A percentile compares a stretch with the other conserved stretches of the same genome.
Evolutionary conservation across 2,888 invertebrate species (phyloP).

Genomic region (Leptopilina drosophilae): DNA sequence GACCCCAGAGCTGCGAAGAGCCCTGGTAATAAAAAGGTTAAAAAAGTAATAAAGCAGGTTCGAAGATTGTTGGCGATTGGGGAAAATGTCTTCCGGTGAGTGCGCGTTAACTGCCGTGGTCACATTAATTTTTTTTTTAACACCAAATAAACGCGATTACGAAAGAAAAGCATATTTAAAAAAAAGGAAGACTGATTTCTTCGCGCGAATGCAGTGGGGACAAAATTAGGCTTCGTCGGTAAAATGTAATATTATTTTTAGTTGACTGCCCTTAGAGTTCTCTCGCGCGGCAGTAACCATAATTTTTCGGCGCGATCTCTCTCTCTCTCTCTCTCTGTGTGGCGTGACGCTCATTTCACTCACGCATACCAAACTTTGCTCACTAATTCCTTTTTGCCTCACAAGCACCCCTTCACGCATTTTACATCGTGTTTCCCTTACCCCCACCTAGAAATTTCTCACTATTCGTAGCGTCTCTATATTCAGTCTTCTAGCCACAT

Average conservation of each 20-base stretch:
- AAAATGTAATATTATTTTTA: constrained; percentile 74
- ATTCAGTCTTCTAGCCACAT: constrained; percentile 46
- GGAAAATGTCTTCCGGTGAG: constrained; percentile 70
- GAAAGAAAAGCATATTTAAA: constrained; percentile 44
- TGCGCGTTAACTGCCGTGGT: constrained; percentile 54
- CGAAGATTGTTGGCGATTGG: constrained; percentile 62
- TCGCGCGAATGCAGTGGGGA: constrained; percentile 49
- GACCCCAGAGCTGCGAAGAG: background rate
- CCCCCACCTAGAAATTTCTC: constrained; percentile 44
- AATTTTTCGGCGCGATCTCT: constrained; percentile 66
- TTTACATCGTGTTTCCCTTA: constrained; percentile 48
- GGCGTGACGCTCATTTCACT: constrained; percentile 71
- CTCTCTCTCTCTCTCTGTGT: constrained; percentile 54
- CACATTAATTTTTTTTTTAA: constrained; percentile 52
- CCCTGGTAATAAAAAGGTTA: background rate
- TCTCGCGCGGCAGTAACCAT: constrained; percentile 70
- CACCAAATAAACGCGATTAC: constrained; percentile 53
- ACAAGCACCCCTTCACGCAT: constrained; percentile 55
- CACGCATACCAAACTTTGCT: constrained; percentile 69
- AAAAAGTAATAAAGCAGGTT: constrained; percentile 46
- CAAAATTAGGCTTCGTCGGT: constrained; percentile 70
- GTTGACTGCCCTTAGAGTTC: constrained; percentile 60
- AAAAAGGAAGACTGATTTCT: constrained; percentile 33
- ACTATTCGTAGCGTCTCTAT: constrained; percentile 46
- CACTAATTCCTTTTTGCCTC: constrained; percentile 55